Evolutionary conservation across 2,888 invertebrate species (phyloP), one percentile per base, ranked within the genome.

Genomic region (Leuctra nigra): DNA sequence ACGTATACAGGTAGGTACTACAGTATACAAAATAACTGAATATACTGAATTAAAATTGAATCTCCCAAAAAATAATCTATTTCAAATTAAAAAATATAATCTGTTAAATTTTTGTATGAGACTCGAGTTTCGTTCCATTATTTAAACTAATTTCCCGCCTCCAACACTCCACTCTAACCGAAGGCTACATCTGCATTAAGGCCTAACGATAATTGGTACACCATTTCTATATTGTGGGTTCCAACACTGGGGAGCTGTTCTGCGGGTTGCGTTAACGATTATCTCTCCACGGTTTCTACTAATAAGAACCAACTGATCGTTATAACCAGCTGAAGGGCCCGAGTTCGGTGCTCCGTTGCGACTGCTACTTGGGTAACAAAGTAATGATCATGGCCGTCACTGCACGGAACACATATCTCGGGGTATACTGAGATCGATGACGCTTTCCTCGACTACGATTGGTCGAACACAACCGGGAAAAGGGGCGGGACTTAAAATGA

Each of bases 401-500:
- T 39, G 39, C 20, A n/a, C 16, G 29, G 16, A 47, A 47, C 47
- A 47, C 47, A 47, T 39, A 39, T 47, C 47, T 47, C 16, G 47
- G 14, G 13, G n/a, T n/a, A n/a, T n/a, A n/a, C n/a, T n/a, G 11
- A 47, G 47, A 47, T 47, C 47, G 47, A 47, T 47, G 47, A 24
- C 25, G 14, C 47, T 13, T 7, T 29, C 14, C 47, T 47, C 39
- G 14, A 4, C 39, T 25, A 7, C 29, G 25, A 47, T 47, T 47
- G 47, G 47, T 47, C 24, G 25, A 47, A 47, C 47, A 1, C 24
- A 2, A 29, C 47, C 47, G 47, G 47, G 47, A 16, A 47, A 47
- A 16, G 36, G 47, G 47, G 47, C 47, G 47, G 47, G 24, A n/a
- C 47, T 47, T 47, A n/a, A 47, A 47, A 47, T 47, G 25, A 47